Percentiles rank a stretch among this genome's conserved stretches.
Evolutionary conservation across 2,113 vertebrate genomes (phyloP).

Genomic region (Silurus meridionalis): DNA sequence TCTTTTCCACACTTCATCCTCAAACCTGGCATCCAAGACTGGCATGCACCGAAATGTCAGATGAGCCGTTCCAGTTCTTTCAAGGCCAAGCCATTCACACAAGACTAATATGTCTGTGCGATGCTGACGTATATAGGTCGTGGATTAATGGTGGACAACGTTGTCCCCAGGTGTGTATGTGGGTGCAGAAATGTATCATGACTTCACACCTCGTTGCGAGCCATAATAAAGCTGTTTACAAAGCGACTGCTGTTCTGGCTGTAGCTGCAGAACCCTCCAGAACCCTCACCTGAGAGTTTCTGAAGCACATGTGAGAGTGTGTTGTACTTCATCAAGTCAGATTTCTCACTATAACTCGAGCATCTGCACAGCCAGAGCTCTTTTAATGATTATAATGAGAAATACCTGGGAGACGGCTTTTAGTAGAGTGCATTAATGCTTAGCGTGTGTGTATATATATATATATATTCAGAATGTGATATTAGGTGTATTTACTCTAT

Average conservation of each 20-base stretch:
- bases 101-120: background rate
- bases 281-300: background rate
- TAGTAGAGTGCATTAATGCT: too few species aligned
- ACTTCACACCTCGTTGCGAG: constrained; percentile 24
- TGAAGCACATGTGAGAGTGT: background rate
- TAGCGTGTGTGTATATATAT: too few species aligned
- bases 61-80: background rate
- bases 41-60: background rate
- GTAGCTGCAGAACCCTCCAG: background rate
- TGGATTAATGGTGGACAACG: background rate
- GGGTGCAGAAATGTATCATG: constrained; percentile 25
- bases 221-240: constrained; percentile 46
- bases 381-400: constrained; percentile 32
- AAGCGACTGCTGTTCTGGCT: constrained; percentile 37
- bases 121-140: constrained; percentile 10
- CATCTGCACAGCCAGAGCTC: background rate
- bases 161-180: constrained; percentile 21
- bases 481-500: too few species aligned
- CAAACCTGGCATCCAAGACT: background rate
- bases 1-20: background rate
- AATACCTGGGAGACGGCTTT: constrained; percentile 48
- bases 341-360: constrained; percentile 2
- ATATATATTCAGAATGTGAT: too few species aligned
- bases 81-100: background rate
- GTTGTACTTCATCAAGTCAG: constrained; percentile 20